Evolutionary conservation across 2,113 vertebrate species (phyloP), one percentile per base, ranked within the genome.

Genomic region (Helogale parvula): DNA sequence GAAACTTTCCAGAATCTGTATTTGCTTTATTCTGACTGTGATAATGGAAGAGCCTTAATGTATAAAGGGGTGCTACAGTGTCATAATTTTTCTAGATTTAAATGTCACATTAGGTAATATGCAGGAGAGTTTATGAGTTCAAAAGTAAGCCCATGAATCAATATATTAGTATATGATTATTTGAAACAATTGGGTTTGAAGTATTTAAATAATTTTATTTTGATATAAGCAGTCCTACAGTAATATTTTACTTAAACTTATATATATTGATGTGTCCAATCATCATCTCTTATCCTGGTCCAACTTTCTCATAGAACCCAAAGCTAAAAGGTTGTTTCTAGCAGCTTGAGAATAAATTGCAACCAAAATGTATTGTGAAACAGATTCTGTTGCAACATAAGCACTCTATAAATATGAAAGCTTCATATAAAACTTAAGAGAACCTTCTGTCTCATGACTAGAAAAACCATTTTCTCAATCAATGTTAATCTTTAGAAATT

Each of bases 41-140:
- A 77, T 69, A 41, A 7, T 77, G 10, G 47, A 63, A 31, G 6
- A 87, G 2, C 63, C 35, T 93, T 23, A 63, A 0, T 68, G 6
- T 77, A 45, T 92, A 71, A 88, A 87, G 27, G 16, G 38, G 4
- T 68, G 12, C 7, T 79, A 9, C 5, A 14, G 31, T 7, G 12
- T 95, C 19, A 35, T 35, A 85, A 90, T 90, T 90, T 97, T 76
- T 72, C 66, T 96, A 7, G n/a, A 83, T 79, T 93, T 95, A 83
- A 91, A 60, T 92, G 16, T 80, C 25, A 65, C 10, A n/a, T 80
- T 74, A 74, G n/a, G 17, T 54, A 76, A 87, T 81, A 88, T 54
- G 12, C 33, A 54, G 45, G 16, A 60, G 65, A 65, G 27, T 65
- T 69, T 27, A 65, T 76, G 31, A 79, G 47, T 86, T 95, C 50